Percentiles rank a stretch among this genome's conserved stretches.
Evolutionary conservation across 2,888 invertebrate species (phyloP).

Genomic region (Drosophila nigricruria): DNA sequence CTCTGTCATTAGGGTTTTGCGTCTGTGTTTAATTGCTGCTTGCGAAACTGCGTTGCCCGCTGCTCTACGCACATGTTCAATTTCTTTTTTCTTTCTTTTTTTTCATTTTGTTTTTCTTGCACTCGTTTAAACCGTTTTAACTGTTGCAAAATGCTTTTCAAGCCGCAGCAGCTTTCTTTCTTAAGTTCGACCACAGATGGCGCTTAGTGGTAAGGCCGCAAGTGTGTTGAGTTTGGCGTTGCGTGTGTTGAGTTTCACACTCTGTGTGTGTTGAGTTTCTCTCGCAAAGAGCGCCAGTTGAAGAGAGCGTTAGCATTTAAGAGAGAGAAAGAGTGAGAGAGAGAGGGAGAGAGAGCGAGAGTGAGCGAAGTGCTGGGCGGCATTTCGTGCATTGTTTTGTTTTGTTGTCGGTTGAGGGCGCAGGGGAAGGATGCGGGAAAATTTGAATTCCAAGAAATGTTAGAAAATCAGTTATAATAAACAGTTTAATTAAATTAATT

Average conservation of each 20-base stretch:
- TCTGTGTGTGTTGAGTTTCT: slow-evolving; percentile 11
- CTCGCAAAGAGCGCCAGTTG: not conserved
- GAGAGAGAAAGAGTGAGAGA: not conserved
- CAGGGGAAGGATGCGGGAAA: not conserved
- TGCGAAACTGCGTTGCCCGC: slow-evolving; percentile 32
- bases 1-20: slow-evolving; percentile 53
- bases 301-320: slow-evolving; percentile 19
- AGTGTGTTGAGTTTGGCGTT: slow-evolving; percentile 21
- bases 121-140: slow-evolving; percentile 16
- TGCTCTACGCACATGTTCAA: not conserved
- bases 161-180: slow-evolving; percentile 13
- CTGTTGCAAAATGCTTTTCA: slow-evolving; percentile 26
- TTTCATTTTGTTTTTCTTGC: not conserved
- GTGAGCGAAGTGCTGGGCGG: slow-evolving; percentile 14
- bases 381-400: slow-evolving; percentile 33
- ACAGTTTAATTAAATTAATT: not conserved
- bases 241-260: slow-evolving; percentile 14
- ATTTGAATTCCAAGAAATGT: not conserved
- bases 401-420: slow-evolving; percentile 24
- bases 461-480: not conserved
- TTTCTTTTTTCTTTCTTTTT: not conserved
- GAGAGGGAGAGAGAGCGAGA: not conserved
- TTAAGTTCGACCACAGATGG: slow-evolving; percentile 31
- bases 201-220: slow-evolving; percentile 16
- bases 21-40: slow-evolving; percentile 57